Conservation (phyloP, 2,113 vertebrate genomes). For the Chaetorhynchus papuensis region DNA sequence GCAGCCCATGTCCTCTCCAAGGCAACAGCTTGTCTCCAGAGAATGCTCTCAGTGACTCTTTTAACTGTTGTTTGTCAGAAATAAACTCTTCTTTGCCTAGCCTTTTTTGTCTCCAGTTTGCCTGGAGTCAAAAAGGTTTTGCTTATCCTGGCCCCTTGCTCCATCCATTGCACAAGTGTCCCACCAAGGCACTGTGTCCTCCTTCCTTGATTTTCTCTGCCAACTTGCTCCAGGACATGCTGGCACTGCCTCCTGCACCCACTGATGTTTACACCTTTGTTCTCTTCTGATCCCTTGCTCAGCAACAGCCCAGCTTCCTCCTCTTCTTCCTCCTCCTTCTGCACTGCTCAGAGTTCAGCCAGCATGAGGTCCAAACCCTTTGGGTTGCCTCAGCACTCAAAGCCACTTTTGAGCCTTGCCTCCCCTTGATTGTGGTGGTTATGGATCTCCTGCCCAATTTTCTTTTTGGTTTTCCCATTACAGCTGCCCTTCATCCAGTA, state of each 20-base stretch:
- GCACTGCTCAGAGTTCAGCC: not conserved
- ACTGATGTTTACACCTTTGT: not conserved
- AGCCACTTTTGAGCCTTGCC: not conserved
- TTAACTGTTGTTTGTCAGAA: not conserved
- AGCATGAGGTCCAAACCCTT: not conserved
- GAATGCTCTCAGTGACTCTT: not conserved
- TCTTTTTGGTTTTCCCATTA: not conserved
- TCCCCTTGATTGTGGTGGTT: not conserved
- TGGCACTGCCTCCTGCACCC: not conserved
- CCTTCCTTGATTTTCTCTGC: not conserved
- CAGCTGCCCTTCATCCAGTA: not conserved
- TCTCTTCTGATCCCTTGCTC: not conserved
- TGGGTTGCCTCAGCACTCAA: not conserved
- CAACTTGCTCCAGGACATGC: accelerated
- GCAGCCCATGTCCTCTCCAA: not conserved
- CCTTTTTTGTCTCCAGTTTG: not conserved
- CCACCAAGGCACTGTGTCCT: not conserved
- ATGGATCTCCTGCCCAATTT: not conserved
- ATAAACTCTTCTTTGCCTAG: not conserved
- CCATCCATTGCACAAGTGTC: not conserved
- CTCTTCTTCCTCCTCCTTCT: not conserved
- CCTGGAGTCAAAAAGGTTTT: not conserved
- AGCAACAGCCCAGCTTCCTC: not conserved
- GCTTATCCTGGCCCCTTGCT: not conserved
- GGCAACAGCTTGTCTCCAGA: not conserved